Percentiles rank a stretch among this genome's conserved stretches.
phyloP scores from a whole-genome alignment of 2,888 invertebrate species.

The Clostera curtula region DNA sequence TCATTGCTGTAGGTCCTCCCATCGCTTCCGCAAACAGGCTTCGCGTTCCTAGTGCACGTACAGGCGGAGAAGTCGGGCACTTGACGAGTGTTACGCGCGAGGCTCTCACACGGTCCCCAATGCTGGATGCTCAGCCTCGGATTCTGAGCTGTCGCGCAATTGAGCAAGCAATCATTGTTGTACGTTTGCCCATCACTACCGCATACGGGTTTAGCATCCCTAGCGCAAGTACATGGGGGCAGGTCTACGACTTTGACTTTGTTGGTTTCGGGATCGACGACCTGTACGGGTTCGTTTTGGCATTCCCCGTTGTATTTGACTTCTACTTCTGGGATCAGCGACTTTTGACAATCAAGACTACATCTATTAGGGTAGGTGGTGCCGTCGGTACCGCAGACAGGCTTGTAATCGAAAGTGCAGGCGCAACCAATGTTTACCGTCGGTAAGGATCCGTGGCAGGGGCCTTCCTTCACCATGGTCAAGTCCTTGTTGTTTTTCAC shows the following conservation, averaged over 20 bases:
- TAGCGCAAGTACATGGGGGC: constrained; percentile 21
- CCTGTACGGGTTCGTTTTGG: too few species aligned
- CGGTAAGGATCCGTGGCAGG: constrained; percentile 8
- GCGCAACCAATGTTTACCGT: constrained; percentile 9
- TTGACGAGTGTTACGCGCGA: too few species aligned
- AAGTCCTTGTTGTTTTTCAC: constrained; percentile 8
- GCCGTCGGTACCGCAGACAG: constrained; percentile 35
- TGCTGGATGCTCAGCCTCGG: constrained; percentile 11
- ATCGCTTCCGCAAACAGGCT: constrained; percentile 81
- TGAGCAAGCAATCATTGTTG: constrained; percentile 27
- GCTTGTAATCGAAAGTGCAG: constrained; percentile 23
- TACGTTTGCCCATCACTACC: constrained; percentile 34
- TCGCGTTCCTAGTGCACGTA: constrained; percentile 9
- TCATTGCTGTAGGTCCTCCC: constrained; percentile 78
- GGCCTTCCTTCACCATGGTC: constrained; percentile 8
- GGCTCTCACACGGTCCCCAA: constrained; percentile 15
- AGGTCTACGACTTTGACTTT: constrained; percentile 7
- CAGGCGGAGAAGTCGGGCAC: constrained; percentile 10
- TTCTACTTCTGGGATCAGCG: constrained; percentile 9
- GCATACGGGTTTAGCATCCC: constrained; percentile 27
- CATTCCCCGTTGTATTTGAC: constrained; percentile 17
- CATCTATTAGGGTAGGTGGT: constrained; percentile 34
- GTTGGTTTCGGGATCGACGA: too few species aligned
- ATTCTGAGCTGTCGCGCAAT: constrained; percentile 22
- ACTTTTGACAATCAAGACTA: constrained; percentile 17